Evolutionary conservation across 53 echinoderm and acorn worm species (phyloP).

Genomic region (Echinometra lucunter): DNA sequence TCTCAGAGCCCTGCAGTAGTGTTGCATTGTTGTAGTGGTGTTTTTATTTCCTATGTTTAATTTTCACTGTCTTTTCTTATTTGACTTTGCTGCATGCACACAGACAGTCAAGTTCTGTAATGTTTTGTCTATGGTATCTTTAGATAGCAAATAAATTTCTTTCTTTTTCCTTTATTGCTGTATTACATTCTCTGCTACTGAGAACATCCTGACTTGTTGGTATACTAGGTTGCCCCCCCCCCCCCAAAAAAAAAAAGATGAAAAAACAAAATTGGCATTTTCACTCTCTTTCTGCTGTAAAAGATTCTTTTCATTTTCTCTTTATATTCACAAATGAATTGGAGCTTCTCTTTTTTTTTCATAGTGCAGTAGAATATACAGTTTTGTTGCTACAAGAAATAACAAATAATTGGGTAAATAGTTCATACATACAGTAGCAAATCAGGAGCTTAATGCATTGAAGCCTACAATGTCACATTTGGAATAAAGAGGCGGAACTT

Average conservation of each 20-base stretch:
- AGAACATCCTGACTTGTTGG: neutral
- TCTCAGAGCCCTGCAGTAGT: slow-evolving; percentile 26
- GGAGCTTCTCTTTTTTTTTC: neutral
- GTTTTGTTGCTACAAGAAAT: neutral
- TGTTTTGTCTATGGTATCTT: slow-evolving; percentile 18
- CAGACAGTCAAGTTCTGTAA: neutral
- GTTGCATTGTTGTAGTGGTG: neutral
- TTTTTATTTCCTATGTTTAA: neutral
- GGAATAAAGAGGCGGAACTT: slow-evolving; percentile 10
- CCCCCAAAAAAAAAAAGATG: no score
- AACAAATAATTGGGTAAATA: neutral
- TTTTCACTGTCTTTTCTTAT: neutral
- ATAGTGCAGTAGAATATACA: neutral
- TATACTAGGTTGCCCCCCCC: no score
- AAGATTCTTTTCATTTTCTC: neutral
- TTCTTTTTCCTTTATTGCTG: neutral
- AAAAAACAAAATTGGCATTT: neutral
- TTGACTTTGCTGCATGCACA: neutral
- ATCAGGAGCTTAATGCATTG: neutral
- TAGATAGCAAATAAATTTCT: neutral
- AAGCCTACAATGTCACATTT: slow-evolving; percentile 14
- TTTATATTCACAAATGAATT: neutral
- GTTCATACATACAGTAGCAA: neutral
- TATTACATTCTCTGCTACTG: neutral
- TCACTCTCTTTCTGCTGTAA: no score